Evolutionary conservation across 2,797 vertebrate genomes (phyloP).

Genomic region (Peromyscus aztecus): DNA sequence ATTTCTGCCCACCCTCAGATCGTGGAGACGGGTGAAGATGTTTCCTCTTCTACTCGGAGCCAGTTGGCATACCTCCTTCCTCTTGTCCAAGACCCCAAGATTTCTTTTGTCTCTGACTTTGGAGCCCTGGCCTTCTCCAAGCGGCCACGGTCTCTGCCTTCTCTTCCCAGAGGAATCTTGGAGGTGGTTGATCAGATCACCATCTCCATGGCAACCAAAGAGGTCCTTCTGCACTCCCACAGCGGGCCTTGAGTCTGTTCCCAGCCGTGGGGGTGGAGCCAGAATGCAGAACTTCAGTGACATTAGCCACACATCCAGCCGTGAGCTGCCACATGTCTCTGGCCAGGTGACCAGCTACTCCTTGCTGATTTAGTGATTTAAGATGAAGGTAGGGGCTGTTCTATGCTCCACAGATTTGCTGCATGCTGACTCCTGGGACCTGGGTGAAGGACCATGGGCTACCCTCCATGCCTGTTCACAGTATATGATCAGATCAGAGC

Average conservation of each 20-base stretch:
- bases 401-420: neutral
- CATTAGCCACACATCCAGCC: neutral
- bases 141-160: neutral
- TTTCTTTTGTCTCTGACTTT: slow-evolving; percentile 65
- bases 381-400: neutral
- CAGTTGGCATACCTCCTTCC: accelerated
- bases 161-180: slow-evolving; percentile 21
- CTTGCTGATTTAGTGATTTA: neutral
- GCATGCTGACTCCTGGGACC: neutral
- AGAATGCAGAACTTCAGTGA: neutral
- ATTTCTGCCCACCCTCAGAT: neutral
- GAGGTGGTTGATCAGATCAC: slow-evolving; percentile 51
- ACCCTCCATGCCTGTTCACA: neutral
- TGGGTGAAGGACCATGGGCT: neutral
- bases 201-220: slow-evolving; percentile 76
- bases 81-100: neutral
- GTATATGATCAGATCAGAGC: neutral
- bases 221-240: neutral
- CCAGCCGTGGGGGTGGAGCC: slow-evolving; percentile 1
- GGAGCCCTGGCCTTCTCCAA: slow-evolving; percentile 25
- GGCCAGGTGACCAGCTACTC: neutral
- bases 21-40: neutral
- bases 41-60: neutral
- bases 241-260: slow-evolving; percentile 50
- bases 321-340: neutral